Base-by-base conservation (phyloP, 2,113 vertebrate genomes). In the Scomber japonicus region DNA sequence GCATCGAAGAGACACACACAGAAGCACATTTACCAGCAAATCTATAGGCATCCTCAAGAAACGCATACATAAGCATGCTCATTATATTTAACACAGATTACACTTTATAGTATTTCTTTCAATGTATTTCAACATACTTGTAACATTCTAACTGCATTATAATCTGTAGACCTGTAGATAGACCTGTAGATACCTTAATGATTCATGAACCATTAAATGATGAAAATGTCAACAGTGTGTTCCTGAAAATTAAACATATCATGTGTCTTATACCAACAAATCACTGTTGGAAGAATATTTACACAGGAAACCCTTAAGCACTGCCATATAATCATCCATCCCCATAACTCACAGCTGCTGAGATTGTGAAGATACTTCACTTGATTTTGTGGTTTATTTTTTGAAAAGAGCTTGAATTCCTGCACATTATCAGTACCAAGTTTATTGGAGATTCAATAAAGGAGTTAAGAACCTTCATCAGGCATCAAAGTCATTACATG, bases 11-110 rank as follows among this genome's bases (percentile, higher is more conserved):
- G 35, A 51, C 24, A 31, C 70, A 57, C 62, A 70, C 68, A 65
- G 45, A 44, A 7, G 67, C 30, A 77, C 46, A 64, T 68, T 68
- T 71, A 56, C 13, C 2, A 53, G 44, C 53, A 59, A 83, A 78
- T 54, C 21, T 44, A 71, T 2, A 44, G 11, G 24, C 7, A 15
- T 7, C 12, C 53, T 21, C 5, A 46, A n/a, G 55, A 60, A 71
- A 27, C 35, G 1, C 11, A 11, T 16, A 51, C 27, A 54, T 9
- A 40, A 40, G 35, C 8, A 12, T 5, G n/a, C 17, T 48, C 19
- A n/a, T 69, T 61, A 56, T n/a, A 30, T 24, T 53, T 45, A 40
- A 19, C 35, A 9, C 54, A 55, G 54, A 68, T 15, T 54, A 17
- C 10, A 30, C 13, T 46, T 51, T 11, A 45, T 17, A 5, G 48